Base-by-base conservation (phyloP, 2,113 vertebrate species). In the Sinocyclocheilus maitianheensis region DNA sequence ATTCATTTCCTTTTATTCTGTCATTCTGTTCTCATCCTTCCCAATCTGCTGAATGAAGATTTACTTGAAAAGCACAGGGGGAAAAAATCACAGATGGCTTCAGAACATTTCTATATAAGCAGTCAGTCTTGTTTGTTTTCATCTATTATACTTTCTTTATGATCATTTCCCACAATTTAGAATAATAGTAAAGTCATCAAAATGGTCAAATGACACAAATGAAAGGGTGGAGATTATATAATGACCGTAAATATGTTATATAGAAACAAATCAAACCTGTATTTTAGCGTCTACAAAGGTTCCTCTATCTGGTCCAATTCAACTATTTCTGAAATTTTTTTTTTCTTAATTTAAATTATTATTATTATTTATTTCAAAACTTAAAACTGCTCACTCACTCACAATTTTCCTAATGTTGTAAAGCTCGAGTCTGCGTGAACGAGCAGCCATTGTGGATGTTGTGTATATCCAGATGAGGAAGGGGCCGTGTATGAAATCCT, bases 1-100 rank as follows among this genome's bases (percentile, higher is more conserved):
- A 53, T 85, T 30, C 81, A 46, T 76, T 37, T 76, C 43, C 72
- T 24, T 75, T 75, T n/a, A 75, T 75, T 75, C 43, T 8, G 22
- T 75, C 43, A 75, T 14, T 46, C 48, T 55, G 6, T 71, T 12
- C 18, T 16, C 34, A 60, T 46, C 30, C 8, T 76, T 7, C 12
- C 10, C 30, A 26, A 7, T 14, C 51, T 12, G 46, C 11, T 80
- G 48, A 37, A 40, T 75, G 5, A 24, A 51, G 13, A 14, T 48
- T 16, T 5, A 72, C 18, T n/a, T 72, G 20, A 43, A 72, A 69
- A 30, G 22, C 7, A 0, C 65, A 62, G 58, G 30, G 30, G 30
- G 30, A n/a, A 62, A 62, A 10, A 3, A 18, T 30, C 26, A 71
- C 34, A 40, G 34, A 40, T 9, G 5, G 10, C 18, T 72, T 43